phyloP scores from a whole-genome alignment of 2,113 vertebrate species.

The Odontophorus gujanensis region DNA sequence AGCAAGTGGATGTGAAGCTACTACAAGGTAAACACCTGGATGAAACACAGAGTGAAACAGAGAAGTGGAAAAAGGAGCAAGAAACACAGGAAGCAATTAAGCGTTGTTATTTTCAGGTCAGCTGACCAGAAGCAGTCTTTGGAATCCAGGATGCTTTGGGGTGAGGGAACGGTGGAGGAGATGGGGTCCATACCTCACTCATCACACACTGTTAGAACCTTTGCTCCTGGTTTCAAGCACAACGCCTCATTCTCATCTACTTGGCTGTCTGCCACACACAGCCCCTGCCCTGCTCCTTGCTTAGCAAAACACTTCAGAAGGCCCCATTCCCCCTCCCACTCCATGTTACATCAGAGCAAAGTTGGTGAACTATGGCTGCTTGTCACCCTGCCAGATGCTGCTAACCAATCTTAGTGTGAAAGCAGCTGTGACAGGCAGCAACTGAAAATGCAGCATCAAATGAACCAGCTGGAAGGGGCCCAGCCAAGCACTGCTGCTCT shows the following conservation, averaged over 20 bases:
- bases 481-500: not conserved
- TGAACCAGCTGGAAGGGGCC: slow-evolving; percentile 30
- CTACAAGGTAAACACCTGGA: not conserved
- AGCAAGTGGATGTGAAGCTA: not conserved
- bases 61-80: not conserved
- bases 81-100: not conserved
- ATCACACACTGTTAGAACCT: not conserved
- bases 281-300: not conserved
- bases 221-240: not conserved
- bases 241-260: not conserved
- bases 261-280: not conserved
- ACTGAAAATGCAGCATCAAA: not conserved
- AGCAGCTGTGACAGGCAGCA: not conserved
- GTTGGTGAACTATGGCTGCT: not conserved
- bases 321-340: not conserved
- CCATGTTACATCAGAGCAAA: slow-evolving; percentile 10
- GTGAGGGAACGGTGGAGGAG: not conserved
- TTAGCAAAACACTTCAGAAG: not conserved
- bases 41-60: not conserved
- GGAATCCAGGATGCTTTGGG: not conserved
- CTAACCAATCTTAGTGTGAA: not conserved
- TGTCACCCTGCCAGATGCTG: slow-evolving; percentile 7
- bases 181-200: not conserved
- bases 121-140: not conserved
- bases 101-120: not conserved